Evolutionary conservation across 2,113 vertebrate species (phyloP), one percentile per base, ranked within the genome.

Genomic region (Triplophysa rosa): DNA sequence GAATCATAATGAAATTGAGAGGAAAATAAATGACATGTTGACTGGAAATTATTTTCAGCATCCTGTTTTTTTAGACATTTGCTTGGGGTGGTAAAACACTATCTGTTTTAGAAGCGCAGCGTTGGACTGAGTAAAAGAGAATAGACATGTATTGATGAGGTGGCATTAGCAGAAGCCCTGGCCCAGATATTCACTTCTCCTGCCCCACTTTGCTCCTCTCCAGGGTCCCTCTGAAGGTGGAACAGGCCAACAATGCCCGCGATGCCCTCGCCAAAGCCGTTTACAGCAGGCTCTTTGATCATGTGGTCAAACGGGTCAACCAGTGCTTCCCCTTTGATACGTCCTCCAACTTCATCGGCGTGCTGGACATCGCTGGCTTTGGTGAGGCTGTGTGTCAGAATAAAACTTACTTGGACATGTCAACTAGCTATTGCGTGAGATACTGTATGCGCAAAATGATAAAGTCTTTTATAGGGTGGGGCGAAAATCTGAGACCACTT

Each of bases 351-450:
- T 99, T 99, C 89, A 99, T 99, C 72, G 98, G 98, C 2, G 98
- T 99, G 82, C 87, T 99, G 86, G 98, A 99, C 89, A 99, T 99
- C 79, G 98, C 98, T 87, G 98, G 98, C 1, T 99, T 99, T 89
- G 97, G 98, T 99, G 92, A 95, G 94, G 82, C 8, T 45, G 19
- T 33, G 19, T 58, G 33, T 58, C 2, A 21, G 8, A 9, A 58
- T 17, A 56, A 14, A 56, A 56, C 17, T 56, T 56, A 19, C n/a
- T 37, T 71, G 16, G 37, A 58, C 3, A 5, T 58, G 52, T 58
- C 68, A 58, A 16, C 29, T 52, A 8, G 42, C 2, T 67, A 33
- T 33, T 37, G 7, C 6, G 5, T 8, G 29, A 29, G 29, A 37
- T 7, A 7, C 33, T 37, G 33, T 37, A 23, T 21, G 24, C 11